Evolutionary conservation across 2,113 vertebrate genomes (phyloP).

Genomic region (Eublepharis macularius): DNA sequence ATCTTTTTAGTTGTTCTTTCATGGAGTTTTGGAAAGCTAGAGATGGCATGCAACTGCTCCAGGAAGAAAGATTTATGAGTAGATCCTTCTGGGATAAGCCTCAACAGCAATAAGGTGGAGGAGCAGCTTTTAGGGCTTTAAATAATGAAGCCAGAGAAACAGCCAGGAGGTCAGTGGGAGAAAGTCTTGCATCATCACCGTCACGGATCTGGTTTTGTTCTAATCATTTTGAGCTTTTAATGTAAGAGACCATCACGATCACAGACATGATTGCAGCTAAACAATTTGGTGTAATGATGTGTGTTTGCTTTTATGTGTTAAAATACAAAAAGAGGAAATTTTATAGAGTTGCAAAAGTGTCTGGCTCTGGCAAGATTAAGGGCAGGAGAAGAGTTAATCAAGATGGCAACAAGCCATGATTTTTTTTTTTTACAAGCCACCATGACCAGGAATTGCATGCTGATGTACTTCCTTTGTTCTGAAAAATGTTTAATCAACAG

Average conservation of each 20-base stretch:
- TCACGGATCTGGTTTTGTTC: no score
- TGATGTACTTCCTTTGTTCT: neutral
- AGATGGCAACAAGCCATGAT: neutral
- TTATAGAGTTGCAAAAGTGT: neutral
- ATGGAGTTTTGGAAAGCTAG: neutral
- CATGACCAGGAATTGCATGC: neutral
- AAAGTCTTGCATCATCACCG: neutral
- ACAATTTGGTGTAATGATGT: neutral
- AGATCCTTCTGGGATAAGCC: conserved; percentile 15
- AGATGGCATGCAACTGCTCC: neutral
- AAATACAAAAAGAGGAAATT: neutral
- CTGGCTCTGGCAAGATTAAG: neutral
- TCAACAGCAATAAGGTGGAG: neutral
- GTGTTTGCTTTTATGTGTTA: neutral
- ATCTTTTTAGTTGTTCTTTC: neutral
- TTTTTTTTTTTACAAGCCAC: neutral
- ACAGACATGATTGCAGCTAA: neutral
- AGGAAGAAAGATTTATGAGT: neutral
- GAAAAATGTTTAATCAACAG: neutral
- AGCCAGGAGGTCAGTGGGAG: neutral
- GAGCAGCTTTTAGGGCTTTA: neutral
- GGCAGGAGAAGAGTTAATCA: neutral
- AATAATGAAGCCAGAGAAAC: neutral
- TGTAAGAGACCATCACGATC: neutral
- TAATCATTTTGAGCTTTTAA: neutral